Conservation (phyloP, 2,888 invertebrate species). For the Smittia aterrima region DNA sequence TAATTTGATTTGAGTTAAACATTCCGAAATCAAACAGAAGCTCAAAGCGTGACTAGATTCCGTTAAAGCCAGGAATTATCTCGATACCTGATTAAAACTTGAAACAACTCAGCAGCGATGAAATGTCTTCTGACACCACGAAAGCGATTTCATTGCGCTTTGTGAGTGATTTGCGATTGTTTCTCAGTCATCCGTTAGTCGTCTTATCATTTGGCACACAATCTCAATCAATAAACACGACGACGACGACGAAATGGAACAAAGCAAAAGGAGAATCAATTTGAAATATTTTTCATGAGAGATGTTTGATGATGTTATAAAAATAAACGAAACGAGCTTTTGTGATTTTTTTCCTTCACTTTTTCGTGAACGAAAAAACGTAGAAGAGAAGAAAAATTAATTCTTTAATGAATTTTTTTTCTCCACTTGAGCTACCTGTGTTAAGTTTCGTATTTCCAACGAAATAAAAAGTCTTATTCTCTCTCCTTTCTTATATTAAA, state of each 20-base stretch:
- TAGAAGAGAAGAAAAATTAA: conserved; percentile 30
- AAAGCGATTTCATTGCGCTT: background rate
- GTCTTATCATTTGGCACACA: conserved; percentile 12
- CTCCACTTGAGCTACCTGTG: conserved; percentile 26
- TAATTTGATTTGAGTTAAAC: too few relatives aligned
- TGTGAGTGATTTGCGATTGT: conserved; percentile 21
- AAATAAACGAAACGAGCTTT: conserved; percentile 30
- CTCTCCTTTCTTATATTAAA: background rate
- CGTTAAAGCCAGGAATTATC: too few relatives aligned
- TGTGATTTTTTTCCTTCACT: background rate
- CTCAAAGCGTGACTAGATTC: too few relatives aligned
- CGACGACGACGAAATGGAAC: background rate
- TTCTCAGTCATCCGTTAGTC: background rate
- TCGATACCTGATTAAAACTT: too few relatives aligned
- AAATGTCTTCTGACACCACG: too few relatives aligned
- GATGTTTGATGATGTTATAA: conserved; percentile 41
- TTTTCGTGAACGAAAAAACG: conserved; percentile 2
- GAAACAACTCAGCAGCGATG: too few relatives aligned
- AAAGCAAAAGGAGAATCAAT: conserved; percentile 13
- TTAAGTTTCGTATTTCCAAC: conserved; percentile 27
- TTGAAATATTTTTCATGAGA: background rate
- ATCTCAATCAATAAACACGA: conserved; percentile 23
- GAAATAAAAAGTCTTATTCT: conserved; percentile 4
- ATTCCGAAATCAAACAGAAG: too few relatives aligned
- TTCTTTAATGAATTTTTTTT: conserved; percentile 40